Conservation (phyloP, 2,888 invertebrate genomes). For the Cosmorhoe ocellata region DNA sequence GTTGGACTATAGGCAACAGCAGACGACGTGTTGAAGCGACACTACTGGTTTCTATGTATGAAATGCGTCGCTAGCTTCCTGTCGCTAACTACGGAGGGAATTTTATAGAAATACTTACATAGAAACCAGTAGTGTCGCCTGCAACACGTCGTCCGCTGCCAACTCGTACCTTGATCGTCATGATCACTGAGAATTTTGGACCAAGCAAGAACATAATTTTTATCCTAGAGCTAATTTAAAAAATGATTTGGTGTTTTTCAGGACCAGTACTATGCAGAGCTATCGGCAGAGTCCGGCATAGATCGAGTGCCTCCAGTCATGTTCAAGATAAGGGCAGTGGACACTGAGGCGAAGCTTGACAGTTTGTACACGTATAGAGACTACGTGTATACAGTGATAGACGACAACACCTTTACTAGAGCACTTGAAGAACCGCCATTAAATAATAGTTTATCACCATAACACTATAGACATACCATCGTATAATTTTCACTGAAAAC, state of each 20-base stretch:
- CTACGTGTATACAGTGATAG: slow-evolving; percentile 61
- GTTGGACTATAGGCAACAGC: too few species aligned
- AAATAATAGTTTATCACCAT: slow-evolving; percentile 31
- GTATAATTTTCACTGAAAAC: too few species aligned
- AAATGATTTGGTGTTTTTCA: slow-evolving; percentile 38
- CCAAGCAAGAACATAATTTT: too few species aligned
- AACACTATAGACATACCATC: neutral
- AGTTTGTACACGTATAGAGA: slow-evolving; percentile 67
- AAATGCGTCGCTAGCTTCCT: too few species aligned
- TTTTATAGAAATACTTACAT: too few species aligned
- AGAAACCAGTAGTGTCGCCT: too few species aligned
- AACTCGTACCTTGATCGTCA: too few species aligned
- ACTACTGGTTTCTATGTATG: too few species aligned
- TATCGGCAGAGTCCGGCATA: slow-evolving; percentile 67
- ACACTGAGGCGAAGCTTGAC: slow-evolving; percentile 57
- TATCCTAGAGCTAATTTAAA: neutral
- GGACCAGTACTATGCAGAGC: slow-evolving; percentile 66
- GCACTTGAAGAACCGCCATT: slow-evolving; percentile 38
- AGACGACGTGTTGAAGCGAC: too few species aligned
- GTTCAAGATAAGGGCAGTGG: slow-evolving; percentile 60
- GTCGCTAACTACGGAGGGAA: too few species aligned
- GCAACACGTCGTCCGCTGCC: too few species aligned
- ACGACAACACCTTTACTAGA: slow-evolving; percentile 58
- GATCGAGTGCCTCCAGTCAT: slow-evolving; percentile 70
- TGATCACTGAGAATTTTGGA: too few species aligned